Base-by-base conservation (phyloP, 2,113 vertebrate genomes). In the Strix uralensis region DNA sequence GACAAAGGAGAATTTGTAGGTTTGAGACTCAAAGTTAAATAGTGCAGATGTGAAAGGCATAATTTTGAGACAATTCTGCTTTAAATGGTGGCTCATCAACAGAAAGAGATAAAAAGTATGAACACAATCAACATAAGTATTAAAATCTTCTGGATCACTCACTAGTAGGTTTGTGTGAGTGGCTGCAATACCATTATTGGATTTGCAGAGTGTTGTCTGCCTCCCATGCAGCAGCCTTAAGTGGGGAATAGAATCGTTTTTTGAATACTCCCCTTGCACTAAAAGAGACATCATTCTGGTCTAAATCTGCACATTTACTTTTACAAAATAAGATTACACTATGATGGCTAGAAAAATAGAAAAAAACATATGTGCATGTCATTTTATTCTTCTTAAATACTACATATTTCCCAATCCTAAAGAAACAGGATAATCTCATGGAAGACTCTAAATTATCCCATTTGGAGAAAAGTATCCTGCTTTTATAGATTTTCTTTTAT, bases 301-400 rank as follows among this genome's bases (percentile, higher is more conserved):
- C 42, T 93, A 93, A 96, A 96, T 86, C 78, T 73, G 67, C 55
- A 51, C 59, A 93, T 94, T 86, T 75, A 69, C 38, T 72, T 72
- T 70, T 57, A 62, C 42, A 90, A 88, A 94, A 78, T 58, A 91
- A 85, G 58, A 80, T 54, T 73, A 65, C 10, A 21, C 27, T 49
- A 49, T 94, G 90, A 94, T 54, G 74, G 9, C 42, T 70, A 92
- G 42, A 95, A 71, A 94, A 96, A 94, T 95, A 80, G 58, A 77
- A 67, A 96, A 92, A 94, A 94, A 62, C 90, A 94, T 96, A 97
- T 92, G 95, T 81, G 82, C 75, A 86, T 40, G 40, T 59, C 47
- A 90, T 90, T 93, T 70, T 70, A 81, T 77, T 66, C 85, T 90
- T 55, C 51, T 74, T 93, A 73, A 95, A 77, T 74, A 36, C 44